phyloP scores from a whole-genome alignment of 1,140 invertebrate species.

The Limonius californicus region DNA sequence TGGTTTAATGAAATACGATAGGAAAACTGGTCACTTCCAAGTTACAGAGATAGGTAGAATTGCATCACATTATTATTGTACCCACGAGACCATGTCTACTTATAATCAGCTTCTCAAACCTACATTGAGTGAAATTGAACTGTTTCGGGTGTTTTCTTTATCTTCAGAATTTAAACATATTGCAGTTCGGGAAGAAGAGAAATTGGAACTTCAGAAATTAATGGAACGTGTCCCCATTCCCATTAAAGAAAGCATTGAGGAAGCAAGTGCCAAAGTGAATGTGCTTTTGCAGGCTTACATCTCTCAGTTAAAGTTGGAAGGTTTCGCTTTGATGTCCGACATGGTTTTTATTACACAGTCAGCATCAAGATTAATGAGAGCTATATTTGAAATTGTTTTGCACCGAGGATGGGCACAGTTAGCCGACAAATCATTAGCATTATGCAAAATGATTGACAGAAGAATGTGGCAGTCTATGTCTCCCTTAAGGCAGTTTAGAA shows the following conservation, averaged over 20 bases:
- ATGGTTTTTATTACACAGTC: conserved; percentile 99
- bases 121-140: conserved; percentile 94
- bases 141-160: conserved; percentile 98
- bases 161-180: conserved; percentile 92
- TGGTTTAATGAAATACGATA: conserved; percentile 93
- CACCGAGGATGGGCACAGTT: conserved; percentile 94
- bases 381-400: conserved; percentile 94
- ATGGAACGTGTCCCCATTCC: conserved; percentile 98
- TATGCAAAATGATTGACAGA: conserved; percentile 99
- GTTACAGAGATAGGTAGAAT: conserved; percentile 93
- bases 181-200: conserved; percentile 96
- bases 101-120: conserved; percentile 97
- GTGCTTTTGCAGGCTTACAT: conserved; percentile 97
- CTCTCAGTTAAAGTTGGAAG: conserved; percentile 96
- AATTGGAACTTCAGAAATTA: conserved; percentile 93
- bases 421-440: conserved; percentile 90
- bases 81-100: conserved; percentile 92
- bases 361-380: conserved; percentile 89
- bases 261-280: conserved; percentile 96
- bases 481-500: conserved; percentile 94
- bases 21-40: conserved; percentile 87
- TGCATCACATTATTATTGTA: conserved; percentile 97
- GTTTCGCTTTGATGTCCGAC: conserved; percentile 97
- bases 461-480: conserved; percentile 99
- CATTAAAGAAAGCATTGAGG: conserved; percentile 98